Conservation (phyloP, 2,113 vertebrate species). For the Diphyllodes magnificus region DNA sequence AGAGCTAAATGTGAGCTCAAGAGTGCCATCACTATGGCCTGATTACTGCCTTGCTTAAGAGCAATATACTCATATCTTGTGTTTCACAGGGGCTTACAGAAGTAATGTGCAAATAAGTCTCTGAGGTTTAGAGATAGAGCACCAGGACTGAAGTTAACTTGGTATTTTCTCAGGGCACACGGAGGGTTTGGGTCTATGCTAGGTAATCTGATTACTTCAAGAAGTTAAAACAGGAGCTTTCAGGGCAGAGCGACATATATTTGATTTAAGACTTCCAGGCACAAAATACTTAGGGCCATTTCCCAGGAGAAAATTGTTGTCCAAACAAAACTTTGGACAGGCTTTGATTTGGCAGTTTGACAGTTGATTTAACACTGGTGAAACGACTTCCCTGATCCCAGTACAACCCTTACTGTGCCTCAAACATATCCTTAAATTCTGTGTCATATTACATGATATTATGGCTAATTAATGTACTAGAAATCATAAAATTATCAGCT, state of each 20-base stretch:
- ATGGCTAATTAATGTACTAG: neutral
- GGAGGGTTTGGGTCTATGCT: neutral
- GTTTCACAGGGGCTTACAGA: neutral
- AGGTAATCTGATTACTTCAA: neutral
- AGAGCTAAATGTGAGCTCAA: neutral
- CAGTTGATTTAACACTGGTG: neutral
- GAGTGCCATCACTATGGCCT: neutral
- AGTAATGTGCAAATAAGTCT: rapidly evolving
- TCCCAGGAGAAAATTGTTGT: neutral
- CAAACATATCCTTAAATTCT: neutral
- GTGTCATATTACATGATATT: neutral
- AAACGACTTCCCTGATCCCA: neutral
- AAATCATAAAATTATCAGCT: neutral
- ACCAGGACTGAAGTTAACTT: neutral
- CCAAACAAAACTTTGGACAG: neutral
- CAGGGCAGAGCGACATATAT: neutral
- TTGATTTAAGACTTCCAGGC: neutral
- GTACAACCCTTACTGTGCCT: neutral
- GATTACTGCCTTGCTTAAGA: neutral
- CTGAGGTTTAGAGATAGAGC: neutral
- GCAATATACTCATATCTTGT: neutral
- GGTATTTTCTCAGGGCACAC: neutral
- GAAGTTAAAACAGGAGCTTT: neutral
- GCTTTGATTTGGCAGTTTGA: neutral
- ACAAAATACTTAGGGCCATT: neutral